Conservation (phyloP, 1,140 invertebrate genomes). For the Venustaconcha ellipsiformis region DNA sequence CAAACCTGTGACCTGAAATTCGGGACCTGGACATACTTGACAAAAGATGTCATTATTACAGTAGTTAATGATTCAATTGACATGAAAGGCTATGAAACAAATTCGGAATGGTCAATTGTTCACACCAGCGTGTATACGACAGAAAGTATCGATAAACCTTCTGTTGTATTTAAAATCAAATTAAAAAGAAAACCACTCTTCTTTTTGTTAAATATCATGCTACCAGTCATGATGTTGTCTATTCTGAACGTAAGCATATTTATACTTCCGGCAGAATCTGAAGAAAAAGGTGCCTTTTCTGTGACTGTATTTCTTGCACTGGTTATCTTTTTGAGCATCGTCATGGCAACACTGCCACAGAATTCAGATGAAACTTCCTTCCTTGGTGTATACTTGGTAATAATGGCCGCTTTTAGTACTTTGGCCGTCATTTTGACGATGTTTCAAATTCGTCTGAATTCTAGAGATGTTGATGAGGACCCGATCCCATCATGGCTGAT, state of each 20-base stretch:
- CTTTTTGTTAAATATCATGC: conserved; percentile 32
- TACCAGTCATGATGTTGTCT: conserved; percentile 31
- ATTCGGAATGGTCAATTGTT: conserved; percentile 24
- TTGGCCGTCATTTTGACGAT: conserved; percentile 17
- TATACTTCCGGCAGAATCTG: conserved; percentile 30
- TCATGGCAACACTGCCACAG: conserved; percentile 29
- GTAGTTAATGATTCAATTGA: not conserved
- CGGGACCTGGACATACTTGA: conserved; percentile 21
- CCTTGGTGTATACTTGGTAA: conserved; percentile 23
- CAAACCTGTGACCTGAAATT: conserved; percentile 35
- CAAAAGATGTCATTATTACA: not conserved
- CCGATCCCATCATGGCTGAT: conserved; percentile 5
- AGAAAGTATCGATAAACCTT: not conserved
- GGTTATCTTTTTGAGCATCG: conserved; percentile 34
- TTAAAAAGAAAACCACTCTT: conserved; percentile 21
- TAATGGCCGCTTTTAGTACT: conserved; percentile 19
- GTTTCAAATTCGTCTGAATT: conserved; percentile 23
- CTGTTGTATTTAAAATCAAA: conserved; percentile 14
- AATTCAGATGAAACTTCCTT: conserved; percentile 23
- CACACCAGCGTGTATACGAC: not conserved
- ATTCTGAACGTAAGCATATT: conserved; percentile 32
- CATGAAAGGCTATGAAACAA: not conserved
- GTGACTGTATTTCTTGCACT: conserved; percentile 37
- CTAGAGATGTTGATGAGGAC: not conserved
- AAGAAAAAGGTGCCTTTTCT: conserved; percentile 34